Evolutionary conservation across 2,888 invertebrate species (phyloP), one percentile per base, ranked within the genome.

Genomic region (Drosophila falleni): DNA sequence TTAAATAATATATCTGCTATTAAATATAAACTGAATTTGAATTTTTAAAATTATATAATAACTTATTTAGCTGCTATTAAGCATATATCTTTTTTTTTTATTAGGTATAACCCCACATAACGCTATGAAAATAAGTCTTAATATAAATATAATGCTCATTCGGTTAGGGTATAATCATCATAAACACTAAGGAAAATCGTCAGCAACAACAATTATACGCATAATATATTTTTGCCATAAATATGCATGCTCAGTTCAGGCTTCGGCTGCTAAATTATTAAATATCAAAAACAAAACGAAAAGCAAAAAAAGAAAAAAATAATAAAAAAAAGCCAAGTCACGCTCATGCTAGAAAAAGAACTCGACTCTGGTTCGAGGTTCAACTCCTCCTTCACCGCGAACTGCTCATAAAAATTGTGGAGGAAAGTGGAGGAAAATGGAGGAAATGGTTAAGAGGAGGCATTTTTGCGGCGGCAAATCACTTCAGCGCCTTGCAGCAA

Each of bases 161-260:
- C 1, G 26, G 42, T 10, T 33, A 55, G 54, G 31, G 51, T 33
- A 54, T 39, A 55, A 35, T 31, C 35, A 29, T 31, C 29, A 37
- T 54, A 29, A 37, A 19, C 33, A 33, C 15, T 60, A 62, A 58
- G 33, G 6, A 62, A 74, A 46, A 63, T 53, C 42, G 41, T 33
- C 62, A 77, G 70, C 87, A 69, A 81, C 81, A 85, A 87, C 87
- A 84, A 85, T 87, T 85, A 84, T 87, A 85, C 87, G 87, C 84
- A 80, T 76, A 85, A 85, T 87, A 84, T 87, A 84, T 87, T 87
- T 84, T 68, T 37, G 64, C 70, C 71, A 80, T 78, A 84, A 84
- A 87, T 81, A 78, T 75, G 69, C 69, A 76, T 56, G 60, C n/a
- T 37, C 31, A 3, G 11, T 5, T 9, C 47, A 15, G 15, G 33